phyloP scores from a whole-genome alignment of 2,113 vertebrate species.

The Callospermophilus lateralis region DNA sequence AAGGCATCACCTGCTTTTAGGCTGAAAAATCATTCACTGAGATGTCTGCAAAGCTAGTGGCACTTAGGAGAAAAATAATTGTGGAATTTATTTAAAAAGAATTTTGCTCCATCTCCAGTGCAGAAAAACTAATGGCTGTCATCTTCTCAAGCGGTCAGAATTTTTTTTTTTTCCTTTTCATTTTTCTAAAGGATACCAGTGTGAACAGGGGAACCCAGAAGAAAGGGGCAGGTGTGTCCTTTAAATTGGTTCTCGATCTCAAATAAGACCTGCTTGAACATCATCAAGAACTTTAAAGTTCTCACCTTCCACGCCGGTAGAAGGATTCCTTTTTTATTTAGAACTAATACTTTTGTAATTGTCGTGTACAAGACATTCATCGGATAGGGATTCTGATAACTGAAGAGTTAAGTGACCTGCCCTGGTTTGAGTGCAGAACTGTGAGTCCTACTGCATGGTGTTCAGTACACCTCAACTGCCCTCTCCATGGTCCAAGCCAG shows the following conservation, averaged over 20 bases:
- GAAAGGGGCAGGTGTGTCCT: neutral
- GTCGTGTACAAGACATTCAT: neutral
- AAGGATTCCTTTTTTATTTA: neutral
- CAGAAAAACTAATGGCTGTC: neutral
- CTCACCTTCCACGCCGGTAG: neutral
- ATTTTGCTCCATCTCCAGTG: neutral
- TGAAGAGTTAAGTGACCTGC: neutral
- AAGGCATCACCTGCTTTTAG: no score
- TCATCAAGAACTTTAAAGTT: neutral
- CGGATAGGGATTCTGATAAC: neutral
- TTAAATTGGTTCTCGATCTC: neutral
- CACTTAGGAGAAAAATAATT: neutral
- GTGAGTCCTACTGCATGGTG: no score
- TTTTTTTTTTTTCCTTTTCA: neutral
- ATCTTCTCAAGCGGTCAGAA: neutral
- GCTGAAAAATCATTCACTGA: neutral
- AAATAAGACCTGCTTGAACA: neutral
- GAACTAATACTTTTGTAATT: neutral
- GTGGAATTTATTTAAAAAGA: neutral
- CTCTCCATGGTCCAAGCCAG: neutral
- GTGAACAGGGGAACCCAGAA: neutral
- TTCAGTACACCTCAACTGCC: rapidly evolving
- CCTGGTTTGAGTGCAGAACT: neutral
- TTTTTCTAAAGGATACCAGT: neutral
- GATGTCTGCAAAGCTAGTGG: neutral